A percentile compares a stretch with the other conserved stretches of the same genome.
Evolutionary conservation across 2,797 vertebrate genomes (phyloP).

Genomic region (Erethizon dorsatum): DNA sequence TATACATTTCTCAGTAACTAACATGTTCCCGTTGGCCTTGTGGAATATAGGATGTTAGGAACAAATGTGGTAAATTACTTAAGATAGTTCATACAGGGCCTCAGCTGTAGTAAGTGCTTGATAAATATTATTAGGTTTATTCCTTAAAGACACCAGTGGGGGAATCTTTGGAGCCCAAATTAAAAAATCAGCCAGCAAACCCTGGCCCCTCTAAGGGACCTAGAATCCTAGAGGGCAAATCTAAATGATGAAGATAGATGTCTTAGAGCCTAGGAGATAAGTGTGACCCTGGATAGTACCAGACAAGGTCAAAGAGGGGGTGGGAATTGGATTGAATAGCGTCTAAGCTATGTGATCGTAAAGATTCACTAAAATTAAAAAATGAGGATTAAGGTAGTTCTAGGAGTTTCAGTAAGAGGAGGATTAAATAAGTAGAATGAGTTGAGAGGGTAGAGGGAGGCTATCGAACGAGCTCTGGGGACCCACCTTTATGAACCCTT

Average conservation of each 20-base stretch:
- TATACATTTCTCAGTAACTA: not conserved
- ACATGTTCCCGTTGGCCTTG: not conserved
- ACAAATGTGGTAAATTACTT: not conserved
- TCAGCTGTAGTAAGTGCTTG: not conserved
- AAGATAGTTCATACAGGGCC: not conserved
- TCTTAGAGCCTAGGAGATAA: not conserved
- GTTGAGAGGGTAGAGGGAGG: not conserved
- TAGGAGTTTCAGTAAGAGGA: not conserved
- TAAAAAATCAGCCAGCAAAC: not conserved
- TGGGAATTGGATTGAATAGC: not conserved
- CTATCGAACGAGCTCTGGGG: not conserved
- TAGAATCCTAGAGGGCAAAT: not conserved
- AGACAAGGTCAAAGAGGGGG: not conserved
- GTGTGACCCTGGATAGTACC: not conserved
- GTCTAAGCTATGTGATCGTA: too few species aligned
- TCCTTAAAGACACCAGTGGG: not conserved
- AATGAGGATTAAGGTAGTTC: not conserved
- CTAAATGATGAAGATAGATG: not conserved
- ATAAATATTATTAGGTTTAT: not conserved
- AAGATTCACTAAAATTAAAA: not conserved
- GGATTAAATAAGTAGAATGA: not conserved
- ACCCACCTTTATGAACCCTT: not conserved
- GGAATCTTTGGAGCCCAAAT: not conserved
- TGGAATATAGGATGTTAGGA: not conserved
- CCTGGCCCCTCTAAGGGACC: not conserved